Base-by-base conservation (phyloP, 2,888 invertebrate genomes). In the Lissocephala sabroskyi region DNA sequence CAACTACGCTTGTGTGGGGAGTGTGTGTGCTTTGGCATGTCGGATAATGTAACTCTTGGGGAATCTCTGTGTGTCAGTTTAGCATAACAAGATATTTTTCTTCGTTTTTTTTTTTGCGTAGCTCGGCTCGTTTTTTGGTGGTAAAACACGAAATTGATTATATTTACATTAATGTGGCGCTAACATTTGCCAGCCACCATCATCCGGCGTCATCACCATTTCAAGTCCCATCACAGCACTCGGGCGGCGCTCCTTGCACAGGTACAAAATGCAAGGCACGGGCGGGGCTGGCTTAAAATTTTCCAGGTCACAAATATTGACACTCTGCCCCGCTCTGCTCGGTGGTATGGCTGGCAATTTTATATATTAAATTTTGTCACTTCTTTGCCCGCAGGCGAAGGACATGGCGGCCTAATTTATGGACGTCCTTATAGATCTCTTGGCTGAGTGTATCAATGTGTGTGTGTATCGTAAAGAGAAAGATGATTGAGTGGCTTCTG, bases 1-100 rank as follows among this genome's bases (percentile, higher is more conserved):
- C 68, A 61, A 57, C 49, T 58, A 56, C 55, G 73, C 53, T 66
- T 49, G 35, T 52, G 44, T 42, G 49, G 29, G 29, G 45, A 19
- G 23, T 39, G 18, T 36, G 9, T 32, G 35, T 17, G 51, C 33
- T 23, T 43, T 60, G 59, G 57, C 52, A 50, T 59, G 51, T 52
- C 59, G 66, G 52, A 75, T 80, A 78, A 80, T 73, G 70, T 75
- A 78, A 77, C 79, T 81, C 81, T 48, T 61, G 79, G 79, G 79
- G 80, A 71, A 73, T 77, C 71, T 73, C 75, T 77, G 77, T 73
- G 65, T 73, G 79, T 79, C 77, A 77, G 79, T 79, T 80, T 71
- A 81, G 79, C 77, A 65, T 75, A 78, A 75, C 71, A 77, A 74
- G 75, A 79, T 77, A 74, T 77, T 77, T 63, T 62, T 63, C 16